These are phyloP conservation scores for Varroa destructor DNA, from an alignment of 1,140 invertebrate species.

Conservation along the genomic window DNA sequence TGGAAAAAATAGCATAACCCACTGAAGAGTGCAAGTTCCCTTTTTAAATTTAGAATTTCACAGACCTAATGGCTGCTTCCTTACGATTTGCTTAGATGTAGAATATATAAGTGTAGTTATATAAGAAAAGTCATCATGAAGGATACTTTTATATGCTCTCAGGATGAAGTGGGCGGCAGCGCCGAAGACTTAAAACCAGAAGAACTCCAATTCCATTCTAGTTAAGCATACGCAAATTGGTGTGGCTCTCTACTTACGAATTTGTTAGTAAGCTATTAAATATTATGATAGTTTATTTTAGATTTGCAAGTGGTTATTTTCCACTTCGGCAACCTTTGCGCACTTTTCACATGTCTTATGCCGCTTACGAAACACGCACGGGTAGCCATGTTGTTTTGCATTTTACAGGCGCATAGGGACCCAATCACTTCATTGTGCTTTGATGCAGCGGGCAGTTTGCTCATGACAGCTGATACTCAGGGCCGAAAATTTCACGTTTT, in stretches of 20 bases:
- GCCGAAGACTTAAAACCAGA: no score
- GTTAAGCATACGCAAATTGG: no score
- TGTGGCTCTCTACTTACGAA: no score
- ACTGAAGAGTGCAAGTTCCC: constrained; percentile 30
- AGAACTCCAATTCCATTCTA: no score
- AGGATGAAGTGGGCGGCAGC: no score
- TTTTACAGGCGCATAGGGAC: constrained; percentile 47
- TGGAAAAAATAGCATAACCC: constrained; percentile 14
- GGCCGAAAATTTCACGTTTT: constrained; percentile 95
- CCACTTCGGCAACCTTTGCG: neutral
- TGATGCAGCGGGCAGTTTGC: constrained; percentile 74
- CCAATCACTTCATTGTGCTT: constrained; percentile 79
- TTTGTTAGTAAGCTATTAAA: no score
- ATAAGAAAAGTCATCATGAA: no score
- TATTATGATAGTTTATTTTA: constrained; percentile 31
- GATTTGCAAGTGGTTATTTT: constrained; percentile 29
- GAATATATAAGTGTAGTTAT: no score
- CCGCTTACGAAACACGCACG: constrained; percentile 46
- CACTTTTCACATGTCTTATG: constrained; percentile 42
- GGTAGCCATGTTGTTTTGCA: constrained; percentile 69
- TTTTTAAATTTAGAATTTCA: constrained; percentile 3
- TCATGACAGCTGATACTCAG: constrained; percentile 80
- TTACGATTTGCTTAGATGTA: no score
- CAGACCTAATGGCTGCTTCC: no score
- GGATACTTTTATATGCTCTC: no score